phyloP scores from a whole-genome alignment of 2,113 vertebrate genomes.

The Ceratotherium simum region DNA sequence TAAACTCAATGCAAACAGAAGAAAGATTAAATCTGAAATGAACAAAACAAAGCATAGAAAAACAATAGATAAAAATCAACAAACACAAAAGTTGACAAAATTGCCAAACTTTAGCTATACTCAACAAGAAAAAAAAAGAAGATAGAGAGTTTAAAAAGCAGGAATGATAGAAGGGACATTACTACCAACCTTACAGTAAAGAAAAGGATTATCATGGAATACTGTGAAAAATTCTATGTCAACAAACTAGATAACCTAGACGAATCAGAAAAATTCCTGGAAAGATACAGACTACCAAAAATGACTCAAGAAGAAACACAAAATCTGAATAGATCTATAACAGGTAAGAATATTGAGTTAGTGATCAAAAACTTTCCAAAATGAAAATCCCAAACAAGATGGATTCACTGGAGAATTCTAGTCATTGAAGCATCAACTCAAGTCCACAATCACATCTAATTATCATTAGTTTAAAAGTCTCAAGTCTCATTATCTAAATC shows the following conservation, averaged over 20 bases:
- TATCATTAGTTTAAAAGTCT: background rate
- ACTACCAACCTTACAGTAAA: background rate
- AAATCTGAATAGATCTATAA: no score
- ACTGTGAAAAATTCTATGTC: background rate
- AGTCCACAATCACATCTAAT: background rate
- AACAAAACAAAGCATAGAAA: background rate
- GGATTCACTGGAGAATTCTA: background rate
- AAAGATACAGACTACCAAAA: no score
- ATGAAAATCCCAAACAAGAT: background rate
- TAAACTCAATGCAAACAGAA: background rate
- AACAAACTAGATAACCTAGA: no score
- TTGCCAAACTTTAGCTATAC: background rate
- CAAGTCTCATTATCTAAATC: background rate
- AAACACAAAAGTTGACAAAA: background rate
- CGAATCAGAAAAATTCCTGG: no score
- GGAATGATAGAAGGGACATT: background rate
- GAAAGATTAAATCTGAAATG: background rate
- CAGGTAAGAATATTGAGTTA: background rate
- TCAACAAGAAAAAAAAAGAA: background rate
- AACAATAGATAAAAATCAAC: background rate
- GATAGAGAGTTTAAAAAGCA: background rate
- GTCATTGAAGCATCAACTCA: background rate
- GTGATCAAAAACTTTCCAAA: background rate
- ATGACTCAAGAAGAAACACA: no score
- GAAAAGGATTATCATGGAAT: background rate